Base-by-base conservation (phyloP, 2,113 vertebrate genomes). In the Oceanites oceanicus region DNA sequence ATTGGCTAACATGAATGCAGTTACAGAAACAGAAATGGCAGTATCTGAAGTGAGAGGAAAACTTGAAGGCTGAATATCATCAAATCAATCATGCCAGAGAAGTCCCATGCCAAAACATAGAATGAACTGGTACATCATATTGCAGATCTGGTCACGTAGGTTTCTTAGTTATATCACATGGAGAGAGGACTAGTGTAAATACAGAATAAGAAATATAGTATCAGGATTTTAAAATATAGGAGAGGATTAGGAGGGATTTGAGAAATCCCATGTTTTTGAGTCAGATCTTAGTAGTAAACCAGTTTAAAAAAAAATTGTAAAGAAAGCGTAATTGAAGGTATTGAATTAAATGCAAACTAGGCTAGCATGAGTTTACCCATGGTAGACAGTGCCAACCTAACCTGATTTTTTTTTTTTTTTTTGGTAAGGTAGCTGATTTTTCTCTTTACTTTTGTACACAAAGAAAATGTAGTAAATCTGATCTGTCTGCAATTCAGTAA, bases 301-400 rank as follows among this genome's bases (percentile, higher is more conserved):
- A 63, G 10, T 49, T 85, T 34, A 45, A 58, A 72, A 52, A 50
- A 52, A 50, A 26, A 25, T 1, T 0, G 0, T 29, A 50, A 90
- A 67, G 25, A 67, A 68, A 67, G 7, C 0, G 0, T 62, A 63
- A 18, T 15, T 18, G 38, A 91, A 88, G 12, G 11, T 61, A 42
- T 12, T 70, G 47, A 81, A 80, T 47, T 32, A 87, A 85, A 87
- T 26, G 34, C 15, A 81, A 71, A 78, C 32, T n/a, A 68, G n/a
- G 23, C 11, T 45, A 87, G 11, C 1, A 1, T 55, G 70, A 75
- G 7, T 42, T 86, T 44, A 61, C 8, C 19, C 0, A 0, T 45
- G 8, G 25, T 29, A 80, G 29, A 22, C 16, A 2, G 2, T 88
- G n/a, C 18, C 19, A 71, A n/a, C 10, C 40, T 77, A 30, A 34